Evolutionary conservation across 2,797 vertebrate genomes (phyloP).

Genomic region (Cryptoprocta ferox): DNA sequence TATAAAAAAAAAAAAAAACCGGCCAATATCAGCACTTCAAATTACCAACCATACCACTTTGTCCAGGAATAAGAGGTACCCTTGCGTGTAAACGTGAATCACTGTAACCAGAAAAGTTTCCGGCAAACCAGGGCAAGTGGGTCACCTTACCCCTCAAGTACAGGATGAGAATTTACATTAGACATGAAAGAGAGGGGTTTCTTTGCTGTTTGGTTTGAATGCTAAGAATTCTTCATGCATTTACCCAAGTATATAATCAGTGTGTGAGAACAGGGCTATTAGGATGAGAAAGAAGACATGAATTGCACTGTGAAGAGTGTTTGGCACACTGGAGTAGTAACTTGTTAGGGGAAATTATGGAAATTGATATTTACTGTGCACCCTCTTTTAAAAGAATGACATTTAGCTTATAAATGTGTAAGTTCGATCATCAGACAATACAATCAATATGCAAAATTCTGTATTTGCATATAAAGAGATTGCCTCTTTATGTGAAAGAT

Average conservation of each 20-base stretch:
- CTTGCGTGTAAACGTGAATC: not conserved
- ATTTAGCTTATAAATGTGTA: slow-evolving; percentile 63
- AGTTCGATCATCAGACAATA: slow-evolving; percentile 61
- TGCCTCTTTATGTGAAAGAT: slow-evolving; percentile 54
- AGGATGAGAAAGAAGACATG: not conserved
- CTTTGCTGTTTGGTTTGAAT: slow-evolving; percentile 25
- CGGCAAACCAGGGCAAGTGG: not conserved
- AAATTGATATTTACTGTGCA: slow-evolving; percentile 60
- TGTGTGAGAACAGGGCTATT: slow-evolving; percentile 22
- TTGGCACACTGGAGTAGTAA: not conserved
- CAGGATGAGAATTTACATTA: not conserved
- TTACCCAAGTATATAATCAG: not conserved
- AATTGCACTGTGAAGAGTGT: not conserved
- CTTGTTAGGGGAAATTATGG: slow-evolving; percentile 65
- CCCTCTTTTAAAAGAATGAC: slow-evolving; percentile 65
- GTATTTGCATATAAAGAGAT: slow-evolving; percentile 44
- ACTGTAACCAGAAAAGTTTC: not conserved
- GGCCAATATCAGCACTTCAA: not conserved
- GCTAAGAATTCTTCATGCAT: slow-evolving; percentile 48
- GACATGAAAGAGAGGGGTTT: not conserved
- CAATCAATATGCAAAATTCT: slow-evolving; percentile 63
- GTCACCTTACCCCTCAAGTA: not conserved
- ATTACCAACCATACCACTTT: not conserved
- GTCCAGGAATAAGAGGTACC: not conserved
- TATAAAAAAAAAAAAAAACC: not conserved